Evolutionary conservation across 2,113 vertebrate species (phyloP), one percentile per base, ranked within the genome.

Genomic region (Syngnathus scovelli): DNA sequence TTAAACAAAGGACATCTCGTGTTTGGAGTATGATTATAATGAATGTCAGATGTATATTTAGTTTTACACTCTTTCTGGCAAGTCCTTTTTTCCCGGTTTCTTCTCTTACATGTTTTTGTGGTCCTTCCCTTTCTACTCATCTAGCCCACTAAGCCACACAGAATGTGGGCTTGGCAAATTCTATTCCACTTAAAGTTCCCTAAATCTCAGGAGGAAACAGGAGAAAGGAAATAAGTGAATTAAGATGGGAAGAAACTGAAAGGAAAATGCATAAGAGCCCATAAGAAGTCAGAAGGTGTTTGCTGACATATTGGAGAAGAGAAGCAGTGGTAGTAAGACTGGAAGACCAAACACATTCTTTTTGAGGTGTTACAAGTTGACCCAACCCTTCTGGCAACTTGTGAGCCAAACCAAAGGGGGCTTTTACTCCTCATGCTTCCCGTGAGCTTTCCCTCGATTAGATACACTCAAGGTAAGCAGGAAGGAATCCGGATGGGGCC

Each of bases 381-480:
- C 64, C 62, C 69, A 54, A 37, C 49, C 69, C 74, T 66, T 64
- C 84, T 68, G 64, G 77, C 69, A 77, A 67, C 65, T 64, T 66
- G 64, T 54, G 75, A 76, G 81, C 71, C 78, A 84, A 71, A 78
- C 85, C 76, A 78, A 87, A 80, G 70, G 81, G 78, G 76, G 76
- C 73, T 79, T 75, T 74, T 71, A 68, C 85, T 83, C 68, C 61
- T 80, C 63, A 64, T 33, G 69, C 80, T 81, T 85, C 82, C 74
- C 82, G 62, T 75, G 81, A 85, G 80, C 79, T 84, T 77, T 81
- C 81, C 80, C 74, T 74, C 86, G 81, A 89, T 90, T 87, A 89
- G 85, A 87, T 86, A 88, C 85, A 89, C 83, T 90, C 87, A 90
- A 90, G 89, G 89, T 90, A 89, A 90, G 83, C 86, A 87, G 85